Base-by-base conservation (phyloP, 1,140 invertebrate species). In the Diuraphis noxia region DNA sequence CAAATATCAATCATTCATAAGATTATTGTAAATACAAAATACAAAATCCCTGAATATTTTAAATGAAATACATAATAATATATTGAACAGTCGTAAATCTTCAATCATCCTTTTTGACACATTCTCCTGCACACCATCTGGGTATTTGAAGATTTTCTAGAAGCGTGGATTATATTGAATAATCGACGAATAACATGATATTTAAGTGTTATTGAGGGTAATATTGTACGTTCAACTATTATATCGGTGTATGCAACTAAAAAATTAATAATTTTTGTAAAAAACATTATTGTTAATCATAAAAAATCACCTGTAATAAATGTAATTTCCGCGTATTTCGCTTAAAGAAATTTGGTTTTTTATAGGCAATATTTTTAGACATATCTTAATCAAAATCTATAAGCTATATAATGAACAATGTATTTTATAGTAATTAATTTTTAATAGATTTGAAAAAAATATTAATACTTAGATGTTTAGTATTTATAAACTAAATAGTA, bases 1-100 rank as follows among this genome's bases (percentile, higher is more conserved):
- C 56, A 72, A 72, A n/a, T 72, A 72, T 72, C 56, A 72, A 72
- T 72, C 56, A 72, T 38, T 36, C 23, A 40, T 40, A 81, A 25
- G 79, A 38, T 38, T 81, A 38, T 81, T 38, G 79, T 38, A 38
- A 81, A 84, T 40, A n/a, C 25, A 30, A 38, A 81, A 84, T 40
- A n/a, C 25, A 30, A 41, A 84, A 84, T 84, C 38, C 25, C 43
- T 40, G 81, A 84, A 84, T 84, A 84, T 41, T 43, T 41, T 40
- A 84, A 84, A 84, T n/a, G 25, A 41, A n/a, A 84, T 84, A 84
- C 81, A 40, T 38, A 84, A 30, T 40, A 41, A n/a, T 72, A 72
- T 72, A 72, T 72, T 72, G 40, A 41, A 84, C 81, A 40, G 30
- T 34, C 79, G 79, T 82, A 82, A 46, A 85, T 46, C 17, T 85